Percentiles rank a stretch among this genome's conserved stretches.
Conservation (phyloP, 2,113 vertebrate genomes). For the Pelmatolapia mariae region DNA sequence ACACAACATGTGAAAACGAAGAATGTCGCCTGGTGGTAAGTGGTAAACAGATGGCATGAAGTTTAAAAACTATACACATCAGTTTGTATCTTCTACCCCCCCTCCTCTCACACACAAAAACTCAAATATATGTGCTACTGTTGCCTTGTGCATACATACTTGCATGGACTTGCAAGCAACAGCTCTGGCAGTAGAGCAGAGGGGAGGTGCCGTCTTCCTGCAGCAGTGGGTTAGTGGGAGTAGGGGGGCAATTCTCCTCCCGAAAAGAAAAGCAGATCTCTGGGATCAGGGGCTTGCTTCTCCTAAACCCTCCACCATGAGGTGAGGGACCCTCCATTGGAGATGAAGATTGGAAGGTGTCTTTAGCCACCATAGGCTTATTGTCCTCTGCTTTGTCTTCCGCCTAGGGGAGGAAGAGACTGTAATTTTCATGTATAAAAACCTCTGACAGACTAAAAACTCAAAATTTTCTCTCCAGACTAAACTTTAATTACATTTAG, state of each 20-base stretch:
- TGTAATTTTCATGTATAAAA: not conserved
- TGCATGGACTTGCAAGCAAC: constrained; percentile 89
- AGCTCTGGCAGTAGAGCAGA: constrained; percentile 85
- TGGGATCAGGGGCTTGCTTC: constrained; percentile 85
- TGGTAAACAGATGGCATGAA: not conserved
- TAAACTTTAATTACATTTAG: not conserved
- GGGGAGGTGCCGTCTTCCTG: constrained; percentile 92
- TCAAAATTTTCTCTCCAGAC: not conserved
- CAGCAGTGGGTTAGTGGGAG: constrained; percentile 83
- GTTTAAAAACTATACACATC: not conserved
- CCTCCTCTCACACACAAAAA: not conserved
- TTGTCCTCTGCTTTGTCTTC: constrained; percentile 75
- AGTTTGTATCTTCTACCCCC: not conserved
- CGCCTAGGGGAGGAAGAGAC: constrained; percentile 56
- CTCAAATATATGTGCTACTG: not conserved
- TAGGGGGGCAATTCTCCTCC: constrained; percentile 85
- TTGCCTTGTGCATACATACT: constrained; percentile 75
- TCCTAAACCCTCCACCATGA: constrained; percentile 15
- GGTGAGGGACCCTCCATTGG: not conserved
- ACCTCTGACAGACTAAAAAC: not conserved
- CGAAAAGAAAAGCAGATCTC: constrained; percentile 96
- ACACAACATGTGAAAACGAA: constrained; percentile 10
- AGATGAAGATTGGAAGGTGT: not conserved
- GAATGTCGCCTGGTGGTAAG: not conserved
- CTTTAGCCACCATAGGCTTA: not conserved